A percentile compares a stretch with the other conserved stretches of the same genome.
These are phyloP conservation scores for Myotis yumanensis DNA, from an alignment of 2,113 vertebrate species.

Conservation along the genomic window DNA sequence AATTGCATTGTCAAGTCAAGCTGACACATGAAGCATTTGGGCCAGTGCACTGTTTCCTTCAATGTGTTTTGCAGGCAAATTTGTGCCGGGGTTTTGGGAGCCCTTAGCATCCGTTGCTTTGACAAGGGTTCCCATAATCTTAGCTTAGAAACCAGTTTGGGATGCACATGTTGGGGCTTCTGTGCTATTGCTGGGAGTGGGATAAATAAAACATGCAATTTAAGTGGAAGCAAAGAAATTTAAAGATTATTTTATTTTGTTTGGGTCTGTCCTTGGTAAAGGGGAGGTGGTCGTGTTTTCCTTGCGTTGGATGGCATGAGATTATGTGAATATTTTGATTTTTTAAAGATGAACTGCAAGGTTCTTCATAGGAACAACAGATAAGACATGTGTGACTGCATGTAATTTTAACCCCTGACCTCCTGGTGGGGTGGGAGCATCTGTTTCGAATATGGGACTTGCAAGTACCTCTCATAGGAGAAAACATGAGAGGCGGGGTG, in stretches of 20 bases:
- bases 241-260: constrained; percentile 78
- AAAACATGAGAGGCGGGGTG: constrained; percentile 58
- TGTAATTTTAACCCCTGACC: constrained; percentile 73
- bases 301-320: constrained; percentile 84
- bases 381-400: constrained; percentile 76
- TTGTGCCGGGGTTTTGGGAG: constrained; percentile 79
- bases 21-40: constrained; percentile 72
- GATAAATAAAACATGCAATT: constrained; percentile 84
- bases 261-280: constrained; percentile 82
- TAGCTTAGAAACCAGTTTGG: constrained; percentile 77
- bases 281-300: constrained; percentile 76
- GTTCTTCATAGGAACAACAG: constrained; percentile 75
- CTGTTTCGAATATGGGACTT: not conserved
- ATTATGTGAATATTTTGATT: constrained; percentile 83
- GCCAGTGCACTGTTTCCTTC: constrained; percentile 78
- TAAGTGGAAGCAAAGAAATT: constrained; percentile 84
- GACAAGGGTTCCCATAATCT: constrained; percentile 80
- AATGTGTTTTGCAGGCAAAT: constrained; percentile 76
- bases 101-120: constrained; percentile 70
- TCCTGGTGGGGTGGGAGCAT: constrained; percentile 76
- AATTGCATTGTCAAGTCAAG: constrained; percentile 39
- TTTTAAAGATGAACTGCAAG: constrained; percentile 75
- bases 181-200: constrained; percentile 80
- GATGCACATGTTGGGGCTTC: constrained; percentile 81
- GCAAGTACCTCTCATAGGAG: constrained; percentile 55